Percentiles rank a stretch among this genome's conserved stretches.
These are phyloP conservation scores for Rutpela maculata DNA, from an alignment of 2,888 invertebrate genomes.

Conservation along the genomic window DNA sequence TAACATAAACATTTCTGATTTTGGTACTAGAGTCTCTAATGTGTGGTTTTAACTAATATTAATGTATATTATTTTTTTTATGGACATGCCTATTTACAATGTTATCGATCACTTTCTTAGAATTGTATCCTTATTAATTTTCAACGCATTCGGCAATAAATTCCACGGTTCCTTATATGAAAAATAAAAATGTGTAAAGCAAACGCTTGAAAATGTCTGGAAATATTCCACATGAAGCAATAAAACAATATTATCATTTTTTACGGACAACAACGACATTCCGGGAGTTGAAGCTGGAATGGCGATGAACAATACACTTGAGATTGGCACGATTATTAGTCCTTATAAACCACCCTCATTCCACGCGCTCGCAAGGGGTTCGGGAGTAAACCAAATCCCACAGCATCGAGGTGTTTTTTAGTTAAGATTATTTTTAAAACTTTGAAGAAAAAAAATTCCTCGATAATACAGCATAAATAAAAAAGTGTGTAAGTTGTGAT, in stretches of 20 bases:
- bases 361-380: background rate
- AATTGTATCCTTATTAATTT: too few relatives aligned
- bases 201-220: background rate
- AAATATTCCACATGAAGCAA: background rate
- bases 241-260: slow-evolving; percentile 4
- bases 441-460: too few relatives aligned
- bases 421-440: background rate
- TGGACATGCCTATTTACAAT: too few relatives aligned
- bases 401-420: background rate
- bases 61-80: too few relatives aligned
- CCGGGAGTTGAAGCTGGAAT: background rate
- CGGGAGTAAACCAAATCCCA: background rate
- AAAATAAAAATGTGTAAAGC: background rate
- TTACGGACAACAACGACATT: background rate
- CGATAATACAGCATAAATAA: too few relatives aligned
- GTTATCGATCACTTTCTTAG: too few relatives aligned
- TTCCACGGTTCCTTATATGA: background rate
- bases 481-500: too few relatives aligned
- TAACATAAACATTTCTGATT: too few relatives aligned
- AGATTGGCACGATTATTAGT: slow-evolving; percentile 19
- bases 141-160: too few relatives aligned
- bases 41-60: too few relatives aligned
- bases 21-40: too few relatives aligned
- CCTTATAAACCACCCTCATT: background rate
- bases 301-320: slow-evolving; percentile 8